Percentiles rank a stretch among this genome's conserved stretches.
These are phyloP conservation scores for Mus musculus DNA, from an alignment of 2,113 vertebrate genomes.

Conservation along the genomic window GRCm39 chr2:48544001-48544500, in stretches of 20 bases:
- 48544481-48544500: not conserved
- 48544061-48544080: no score
- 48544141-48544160: not conserved
- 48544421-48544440: not conserved
- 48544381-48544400: not conserved
- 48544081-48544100: no score
- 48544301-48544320: not conserved
- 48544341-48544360: not conserved
- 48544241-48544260: not conserved
- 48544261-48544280: not conserved
- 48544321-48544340: not conserved
- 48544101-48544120: no score
- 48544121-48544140: no score
- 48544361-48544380: not conserved
- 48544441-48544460: not conserved
- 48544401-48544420: not conserved
- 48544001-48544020: no score
- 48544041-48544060: no score
- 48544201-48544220: not conserved
- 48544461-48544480: not conserved
- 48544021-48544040: no score
- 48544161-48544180: not conserved
- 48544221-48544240: not conserved
- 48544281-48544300: not conserved
- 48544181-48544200: not conserved